Evolutionary conservation across 1,140 invertebrate genomes (phyloP).

Genomic region (Tetragonula clypearis): DNA sequence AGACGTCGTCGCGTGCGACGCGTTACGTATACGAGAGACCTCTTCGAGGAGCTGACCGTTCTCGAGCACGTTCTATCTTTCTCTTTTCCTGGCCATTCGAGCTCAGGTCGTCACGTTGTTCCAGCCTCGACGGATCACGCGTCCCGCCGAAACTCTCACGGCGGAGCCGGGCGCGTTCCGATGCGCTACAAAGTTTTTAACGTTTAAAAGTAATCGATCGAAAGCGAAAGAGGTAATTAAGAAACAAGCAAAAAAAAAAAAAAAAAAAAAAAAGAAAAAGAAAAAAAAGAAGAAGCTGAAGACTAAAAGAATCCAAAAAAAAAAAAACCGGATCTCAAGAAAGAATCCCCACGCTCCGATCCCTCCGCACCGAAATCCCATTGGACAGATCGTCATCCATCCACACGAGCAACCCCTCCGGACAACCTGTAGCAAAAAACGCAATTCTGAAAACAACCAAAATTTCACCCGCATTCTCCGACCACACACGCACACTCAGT

Average conservation of each 20-base stretch:
- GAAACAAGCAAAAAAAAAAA: background rate
- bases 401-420: slow-evolving; percentile 42
- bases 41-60: slow-evolving; percentile 7
- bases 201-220: slow-evolving; percentile 54
- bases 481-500: slow-evolving; percentile 63
- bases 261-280: background rate
- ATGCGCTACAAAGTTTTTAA: slow-evolving; percentile 57
- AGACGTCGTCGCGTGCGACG: slow-evolving; percentile 30
- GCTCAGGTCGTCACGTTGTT: background rate
- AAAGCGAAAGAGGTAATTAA: slow-evolving; percentile 52
- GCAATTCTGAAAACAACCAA: slow-evolving; percentile 28
- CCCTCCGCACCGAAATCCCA: slow-evolving; percentile 56
- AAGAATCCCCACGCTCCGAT: slow-evolving; percentile 39
- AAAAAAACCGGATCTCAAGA: slow-evolving; percentile 23
- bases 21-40: slow-evolving; percentile 43
- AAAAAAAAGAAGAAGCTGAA: slow-evolving; percentile 20
- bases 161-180: slow-evolving; percentile 27
- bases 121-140: background rate
- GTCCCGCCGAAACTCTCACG: background rate
- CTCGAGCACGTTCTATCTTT: background rate
- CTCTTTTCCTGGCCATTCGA: background rate
- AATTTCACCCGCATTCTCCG: slow-evolving; percentile 48
- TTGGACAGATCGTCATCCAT: slow-evolving; percentile 46
- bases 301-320: slow-evolving; percentile 29
- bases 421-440: slow-evolving; percentile 42